A percentile compares a stretch with the other conserved stretches of the same genome.
phyloP scores from a whole-genome alignment of 1,140 invertebrate genomes.

The Atta cephalotes region DNA sequence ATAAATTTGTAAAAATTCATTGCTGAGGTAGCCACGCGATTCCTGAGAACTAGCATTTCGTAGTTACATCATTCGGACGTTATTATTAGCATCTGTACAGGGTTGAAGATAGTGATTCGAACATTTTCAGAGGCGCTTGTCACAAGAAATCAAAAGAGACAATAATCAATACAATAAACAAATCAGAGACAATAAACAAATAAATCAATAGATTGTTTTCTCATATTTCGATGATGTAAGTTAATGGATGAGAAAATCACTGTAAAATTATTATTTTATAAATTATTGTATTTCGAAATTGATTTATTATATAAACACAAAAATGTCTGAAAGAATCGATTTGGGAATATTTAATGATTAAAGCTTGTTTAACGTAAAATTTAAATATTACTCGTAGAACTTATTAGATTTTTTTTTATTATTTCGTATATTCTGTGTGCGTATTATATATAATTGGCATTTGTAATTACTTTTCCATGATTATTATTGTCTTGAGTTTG shows the following conservation, averaged over 20 bases:
- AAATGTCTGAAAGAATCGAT: not conserved
- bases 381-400: not conserved
- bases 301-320: not conserved
- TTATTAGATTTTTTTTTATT: constrained; percentile 8
- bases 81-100: constrained; percentile 22
- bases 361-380: not conserved
- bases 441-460: constrained; percentile 34
- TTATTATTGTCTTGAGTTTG: constrained; percentile 66
- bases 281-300: not conserved
- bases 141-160: not conserved
- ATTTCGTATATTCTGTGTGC: constrained; percentile 39
- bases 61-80: constrained; percentile 25
- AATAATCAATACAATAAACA: not conserved
- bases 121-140: not conserved
- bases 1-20: constrained; percentile 58
- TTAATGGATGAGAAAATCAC: not conserved
- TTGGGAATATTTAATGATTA: not conserved
- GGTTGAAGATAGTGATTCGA: not conserved
- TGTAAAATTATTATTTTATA: constrained; percentile 18
- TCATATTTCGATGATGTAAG: not conserved
- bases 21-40: constrained; percentile 62
- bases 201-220: not conserved
- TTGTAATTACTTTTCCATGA: constrained; percentile 62
- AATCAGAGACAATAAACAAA: too few relatives aligned
- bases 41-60: constrained; percentile 50